phyloP scores from a whole-genome alignment of 1,140 invertebrate genomes.

The Chelonus insularis region DNA sequence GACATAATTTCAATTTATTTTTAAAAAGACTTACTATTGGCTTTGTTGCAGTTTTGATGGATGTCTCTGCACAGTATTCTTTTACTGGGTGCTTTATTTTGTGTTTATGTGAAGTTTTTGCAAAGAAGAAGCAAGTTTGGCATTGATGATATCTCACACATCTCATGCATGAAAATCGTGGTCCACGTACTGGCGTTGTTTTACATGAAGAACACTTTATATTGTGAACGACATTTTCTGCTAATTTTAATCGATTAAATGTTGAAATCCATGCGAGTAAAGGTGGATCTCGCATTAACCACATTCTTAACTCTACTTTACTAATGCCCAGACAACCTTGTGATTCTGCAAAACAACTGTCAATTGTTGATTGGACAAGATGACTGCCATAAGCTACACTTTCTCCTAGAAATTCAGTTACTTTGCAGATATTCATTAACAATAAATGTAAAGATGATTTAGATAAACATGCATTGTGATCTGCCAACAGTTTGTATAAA shows the following conservation, averaged over 20 bases:
- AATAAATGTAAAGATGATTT: conserved; percentile 58
- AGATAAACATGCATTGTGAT: conserved; percentile 63
- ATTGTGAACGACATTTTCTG: conserved; percentile 63
- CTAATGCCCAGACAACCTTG: conserved; percentile 60
- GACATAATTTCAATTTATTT: conserved; percentile 56
- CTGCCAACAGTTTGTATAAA: conserved; percentile 64
- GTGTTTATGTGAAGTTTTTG: conserved; percentile 70
- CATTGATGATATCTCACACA: conserved; percentile 80
- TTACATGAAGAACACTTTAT: conserved; percentile 65
- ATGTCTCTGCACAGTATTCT: conserved; percentile 72
- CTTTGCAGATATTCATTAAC: conserved; percentile 57
- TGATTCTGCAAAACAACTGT: conserved; percentile 62
- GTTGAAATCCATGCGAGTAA: conserved; percentile 66
- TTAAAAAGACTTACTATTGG: conserved; percentile 57
- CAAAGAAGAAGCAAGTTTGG: conserved; percentile 79
- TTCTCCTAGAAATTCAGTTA: conserved; percentile 63
- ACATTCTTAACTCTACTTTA: conserved; percentile 62
- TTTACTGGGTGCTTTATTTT: conserved; percentile 77
- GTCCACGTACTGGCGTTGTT: conserved; percentile 60
- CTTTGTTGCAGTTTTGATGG: conserved; percentile 59
- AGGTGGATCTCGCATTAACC: conserved; percentile 66
- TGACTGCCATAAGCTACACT: conserved; percentile 60
- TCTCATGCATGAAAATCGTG: conserved; percentile 72
- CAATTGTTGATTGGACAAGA: conserved; percentile 59
- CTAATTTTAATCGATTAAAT: conserved; percentile 62